Percentiles rank a stretch among this genome's conserved stretches.
Evolutionary conservation across 2,797 vertebrate species (phyloP).

Genomic region (Phrynocephalus vlangalii): DNA sequence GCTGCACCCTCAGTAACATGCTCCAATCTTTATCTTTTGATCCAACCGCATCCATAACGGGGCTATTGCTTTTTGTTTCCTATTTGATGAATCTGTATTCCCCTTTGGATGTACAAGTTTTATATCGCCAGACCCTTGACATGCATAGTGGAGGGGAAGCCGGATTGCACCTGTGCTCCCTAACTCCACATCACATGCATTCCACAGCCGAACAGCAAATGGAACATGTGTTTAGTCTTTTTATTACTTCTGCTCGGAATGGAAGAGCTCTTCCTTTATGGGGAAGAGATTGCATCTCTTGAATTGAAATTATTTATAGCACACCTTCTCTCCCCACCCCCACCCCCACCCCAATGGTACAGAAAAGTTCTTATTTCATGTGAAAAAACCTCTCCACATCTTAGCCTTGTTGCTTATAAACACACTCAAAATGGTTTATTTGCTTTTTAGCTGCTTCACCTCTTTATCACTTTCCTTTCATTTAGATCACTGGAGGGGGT

Average conservation of each 20-base stretch:
- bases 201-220: not conserved
- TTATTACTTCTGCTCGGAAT: constrained; percentile 28
- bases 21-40: not conserved
- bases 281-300: constrained; percentile 37
- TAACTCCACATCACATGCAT: not conserved
- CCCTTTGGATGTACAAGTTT: not conserved
- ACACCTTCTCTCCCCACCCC: too few species aligned
- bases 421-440: constrained; percentile 25
- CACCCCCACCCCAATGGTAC: constrained; percentile 5
- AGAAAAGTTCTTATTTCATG: constrained; percentile 26
- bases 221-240: not conserved
- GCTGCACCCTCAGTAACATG: not conserved
- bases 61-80: not conserved
- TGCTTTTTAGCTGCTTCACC: constrained; percentile 10
- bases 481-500: constrained; percentile 48
- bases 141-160: not conserved
- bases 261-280: constrained; percentile 32
- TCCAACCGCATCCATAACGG: not conserved
- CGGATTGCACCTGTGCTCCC: too few species aligned
- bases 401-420: constrained; percentile 29
- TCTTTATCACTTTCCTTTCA: constrained; percentile 19
- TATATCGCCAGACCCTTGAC: not conserved
- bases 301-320: constrained; percentile 45
- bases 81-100: not conserved
- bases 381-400: not conserved